A percentile compares a stretch with the other conserved stretches of the same genome.
Evolutionary conservation across 2,113 vertebrate species (phyloP).

Genomic region (Arvicanthis niloticus): DNA sequence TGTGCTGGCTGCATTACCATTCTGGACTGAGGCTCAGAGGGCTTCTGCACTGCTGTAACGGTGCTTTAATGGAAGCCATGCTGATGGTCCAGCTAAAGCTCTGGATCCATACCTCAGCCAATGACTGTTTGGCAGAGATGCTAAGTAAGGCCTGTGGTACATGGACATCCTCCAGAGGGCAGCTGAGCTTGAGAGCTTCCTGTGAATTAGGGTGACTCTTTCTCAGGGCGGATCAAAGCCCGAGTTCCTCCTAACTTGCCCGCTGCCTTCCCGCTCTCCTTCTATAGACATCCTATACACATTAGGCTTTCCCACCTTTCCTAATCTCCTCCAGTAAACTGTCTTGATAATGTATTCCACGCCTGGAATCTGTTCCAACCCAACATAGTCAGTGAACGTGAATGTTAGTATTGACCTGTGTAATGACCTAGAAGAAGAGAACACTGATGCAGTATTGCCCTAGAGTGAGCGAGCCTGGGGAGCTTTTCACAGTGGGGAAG

Average conservation of each 20-base stretch:
- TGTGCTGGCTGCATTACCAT: neutral
- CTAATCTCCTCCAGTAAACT: neutral
- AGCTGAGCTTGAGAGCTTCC: neutral
- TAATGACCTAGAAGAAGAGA: neutral
- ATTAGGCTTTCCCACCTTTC: neutral
- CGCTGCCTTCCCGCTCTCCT: neutral
- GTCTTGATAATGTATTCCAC: neutral
- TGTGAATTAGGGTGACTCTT: neutral
- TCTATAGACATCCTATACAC: neutral
- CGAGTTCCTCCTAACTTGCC: neutral
- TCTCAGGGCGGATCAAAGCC: neutral
- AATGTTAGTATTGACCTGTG: neutral
- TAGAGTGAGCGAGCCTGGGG: conserved; percentile 14
- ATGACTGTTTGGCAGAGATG: neutral
- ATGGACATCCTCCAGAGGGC: neutral
- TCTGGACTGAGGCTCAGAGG: conserved; percentile 44
- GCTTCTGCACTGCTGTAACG: neutral
- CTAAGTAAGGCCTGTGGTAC: neutral
- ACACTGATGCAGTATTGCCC: neutral
- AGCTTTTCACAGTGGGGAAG: neutral
- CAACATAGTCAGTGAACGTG: neutral
- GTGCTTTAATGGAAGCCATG: neutral
- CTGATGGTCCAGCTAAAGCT: neutral
- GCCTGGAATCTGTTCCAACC: neutral
- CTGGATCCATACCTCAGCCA: neutral